Base-by-base conservation (phyloP, 2,797 vertebrate species). In the Coreius guichenoti region DNA sequence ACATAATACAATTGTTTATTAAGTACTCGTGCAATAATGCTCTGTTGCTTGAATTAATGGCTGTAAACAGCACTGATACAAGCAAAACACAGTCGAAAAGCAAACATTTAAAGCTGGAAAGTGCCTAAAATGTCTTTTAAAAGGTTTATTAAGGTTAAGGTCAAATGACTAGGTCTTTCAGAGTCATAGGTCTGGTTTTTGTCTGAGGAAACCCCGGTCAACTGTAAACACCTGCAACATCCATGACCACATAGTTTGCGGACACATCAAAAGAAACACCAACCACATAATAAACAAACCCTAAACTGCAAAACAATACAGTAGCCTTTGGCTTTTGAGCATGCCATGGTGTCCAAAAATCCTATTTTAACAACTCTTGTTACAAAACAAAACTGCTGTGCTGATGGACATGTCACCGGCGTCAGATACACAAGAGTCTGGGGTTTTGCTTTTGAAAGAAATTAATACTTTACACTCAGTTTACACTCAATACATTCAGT, bases 191-290 rank as follows among this genome's bases (percentile, higher is more conserved):
- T 56, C 86, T 83, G 79, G 82, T 33, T 73, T 73, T 83, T 63
- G 33, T 16, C 68, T 31, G 29, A 63, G 29, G 23, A 77, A 84
- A 45, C 75, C 73, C 77, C 54, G 75, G 80, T 86, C 68, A 76
- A 72, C 86, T 88, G 78, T 89, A 88, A 90, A 88, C 86, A 90
- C 86, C 88, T 86, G 86, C 80, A 88, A 69, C 75, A 86, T 83
- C 84, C 85, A 81, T 86, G 87, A 87, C 79, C 88, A 86, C 87
- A 90, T 67, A 86, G 84, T 88, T 83, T 86, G 87, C 80, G 67
- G 88, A 89, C 72, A 85, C 70, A 84, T 88, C 87, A 84, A 85
- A 83, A 78, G 67, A 84, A 65, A 84, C 76, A 79, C 79, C 73
- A 83, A 87, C 86, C 87, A 51, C 88, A 54, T 54, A 83, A 86